phyloP scores from a whole-genome alignment of 2,888 invertebrate species.

The Bruchidius siliquastri region DNA sequence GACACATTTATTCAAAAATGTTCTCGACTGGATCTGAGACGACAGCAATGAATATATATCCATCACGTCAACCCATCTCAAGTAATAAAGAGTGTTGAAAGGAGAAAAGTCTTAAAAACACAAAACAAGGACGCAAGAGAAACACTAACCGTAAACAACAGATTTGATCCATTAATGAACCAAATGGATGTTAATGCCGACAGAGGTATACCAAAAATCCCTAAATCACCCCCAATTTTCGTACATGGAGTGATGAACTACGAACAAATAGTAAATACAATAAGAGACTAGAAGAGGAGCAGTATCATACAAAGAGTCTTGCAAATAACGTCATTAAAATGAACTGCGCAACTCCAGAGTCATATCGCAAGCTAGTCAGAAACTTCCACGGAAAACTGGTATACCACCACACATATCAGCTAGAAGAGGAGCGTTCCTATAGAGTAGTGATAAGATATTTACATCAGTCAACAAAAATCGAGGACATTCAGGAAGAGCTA shows the following conservation, averaged over 20 bases:
- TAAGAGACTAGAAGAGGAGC: conserved; percentile 1
- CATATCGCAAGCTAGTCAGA: conserved; percentile 4
- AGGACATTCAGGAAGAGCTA: conserved; percentile 1
- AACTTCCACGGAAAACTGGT: background rate
- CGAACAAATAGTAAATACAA: background rate
- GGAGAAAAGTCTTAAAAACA: too few species aligned
- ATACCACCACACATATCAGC: conserved; percentile 1
- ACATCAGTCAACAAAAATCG: conserved; percentile 2
- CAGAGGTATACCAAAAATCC: too few species aligned
- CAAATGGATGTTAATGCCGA: too few species aligned
- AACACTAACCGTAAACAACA: too few species aligned
- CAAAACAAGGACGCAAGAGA: too few species aligned
- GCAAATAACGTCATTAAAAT: conserved; percentile 5
- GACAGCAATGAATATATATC: too few species aligned
- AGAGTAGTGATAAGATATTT: conserved; percentile 1
- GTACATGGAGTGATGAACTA: conserved; percentile 1
- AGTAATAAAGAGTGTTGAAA: too few species aligned
- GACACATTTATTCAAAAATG: too few species aligned
- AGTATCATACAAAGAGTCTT: conserved; percentile 4
- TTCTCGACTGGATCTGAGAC: too few species aligned
- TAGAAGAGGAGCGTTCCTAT: conserved; percentile 2
- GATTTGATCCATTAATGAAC: too few species aligned
- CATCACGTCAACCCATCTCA: too few species aligned
- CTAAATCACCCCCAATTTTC: too few species aligned
- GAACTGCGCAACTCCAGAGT: background rate